Conservation (phyloP, 2,797 vertebrate species). For the Sternarchorhynchus goeldii region DNA sequence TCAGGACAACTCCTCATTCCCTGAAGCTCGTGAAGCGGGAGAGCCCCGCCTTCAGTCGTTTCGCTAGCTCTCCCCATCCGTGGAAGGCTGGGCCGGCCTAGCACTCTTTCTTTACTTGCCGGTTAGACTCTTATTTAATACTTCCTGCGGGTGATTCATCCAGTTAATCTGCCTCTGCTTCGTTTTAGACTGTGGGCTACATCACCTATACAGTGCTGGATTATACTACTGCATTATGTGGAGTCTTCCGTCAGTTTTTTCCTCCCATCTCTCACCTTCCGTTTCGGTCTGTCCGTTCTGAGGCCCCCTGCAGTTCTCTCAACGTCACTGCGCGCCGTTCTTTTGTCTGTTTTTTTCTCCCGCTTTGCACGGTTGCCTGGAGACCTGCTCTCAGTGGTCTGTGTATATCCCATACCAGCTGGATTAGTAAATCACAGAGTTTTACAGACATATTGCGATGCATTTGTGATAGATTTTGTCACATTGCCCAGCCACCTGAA, state of each 20-base stretch:
- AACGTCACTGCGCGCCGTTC: slow-evolving; percentile 12
- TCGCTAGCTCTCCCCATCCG: slow-evolving; percentile 20
- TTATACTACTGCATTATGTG: background rate
- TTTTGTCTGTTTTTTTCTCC: slow-evolving; percentile 27
- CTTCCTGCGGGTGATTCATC: slow-evolving; percentile 33
- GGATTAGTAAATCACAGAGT: slow-evolving; percentile 39
- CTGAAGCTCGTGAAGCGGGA: slow-evolving; percentile 64
- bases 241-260: slow-evolving; percentile 18
- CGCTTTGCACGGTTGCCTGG: slow-evolving; percentile 18
- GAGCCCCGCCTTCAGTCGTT: slow-evolving; percentile 44
- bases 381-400: slow-evolving; percentile 56
- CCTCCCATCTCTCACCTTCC: slow-evolving; percentile 45
- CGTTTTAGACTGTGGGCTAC: background rate
- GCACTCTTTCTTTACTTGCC: background rate
- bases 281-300: slow-evolving; percentile 33
- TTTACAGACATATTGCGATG: background rate
- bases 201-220: no score
- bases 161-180: background rate
- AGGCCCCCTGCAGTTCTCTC: background rate
- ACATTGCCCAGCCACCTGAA: no score
- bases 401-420: slow-evolving; percentile 41
- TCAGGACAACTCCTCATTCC: slow-evolving; percentile 30
- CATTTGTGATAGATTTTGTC: slow-evolving; percentile 6
- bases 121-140: slow-evolving; percentile 14
- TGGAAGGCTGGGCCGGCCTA: slow-evolving; percentile 7